These are phyloP conservation scores for Xiphophorus birchmanni DNA, from an alignment of 2,797 vertebrate species.

Conservation along the genomic window DNA sequence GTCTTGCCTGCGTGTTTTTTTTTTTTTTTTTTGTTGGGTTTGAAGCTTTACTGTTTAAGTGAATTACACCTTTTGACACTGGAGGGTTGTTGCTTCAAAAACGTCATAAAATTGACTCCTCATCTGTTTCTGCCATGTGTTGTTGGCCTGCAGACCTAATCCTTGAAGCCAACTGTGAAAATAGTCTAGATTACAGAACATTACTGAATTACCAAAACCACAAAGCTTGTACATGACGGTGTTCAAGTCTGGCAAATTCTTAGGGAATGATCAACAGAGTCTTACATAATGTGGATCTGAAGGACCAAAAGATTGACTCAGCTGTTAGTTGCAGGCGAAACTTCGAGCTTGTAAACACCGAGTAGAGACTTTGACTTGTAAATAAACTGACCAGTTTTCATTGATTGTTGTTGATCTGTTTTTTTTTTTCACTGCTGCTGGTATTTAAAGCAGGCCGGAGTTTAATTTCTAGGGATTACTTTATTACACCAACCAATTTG, in stretches of 20 bases:
- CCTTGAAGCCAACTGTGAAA: neutral
- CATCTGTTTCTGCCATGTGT: neutral
- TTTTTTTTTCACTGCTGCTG: neutral
- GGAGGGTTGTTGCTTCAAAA: neutral
- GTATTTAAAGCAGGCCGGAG: neutral
- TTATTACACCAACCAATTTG: neutral
- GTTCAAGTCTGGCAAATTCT: neutral
- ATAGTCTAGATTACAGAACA: neutral
- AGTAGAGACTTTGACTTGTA: slow-evolving; percentile 3
- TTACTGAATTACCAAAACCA: neutral
- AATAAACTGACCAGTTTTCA: neutral
- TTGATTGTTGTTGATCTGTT: neutral
- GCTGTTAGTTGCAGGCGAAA: neutral
- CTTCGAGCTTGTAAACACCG: slow-evolving; percentile 2
- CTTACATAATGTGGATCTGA: neutral
- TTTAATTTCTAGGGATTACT: neutral
- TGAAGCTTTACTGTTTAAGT: neutral
- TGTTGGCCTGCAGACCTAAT: neutral
- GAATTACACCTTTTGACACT: neutral
- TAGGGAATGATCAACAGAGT: neutral
- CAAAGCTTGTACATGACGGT: neutral
- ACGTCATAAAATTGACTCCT: neutral
- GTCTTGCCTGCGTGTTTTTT: neutral
- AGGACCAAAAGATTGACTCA: neutral
- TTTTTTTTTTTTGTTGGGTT: neutral